Conservation (phyloP, 2,797 vertebrate species). For the Darevskia nairensis region DNA sequence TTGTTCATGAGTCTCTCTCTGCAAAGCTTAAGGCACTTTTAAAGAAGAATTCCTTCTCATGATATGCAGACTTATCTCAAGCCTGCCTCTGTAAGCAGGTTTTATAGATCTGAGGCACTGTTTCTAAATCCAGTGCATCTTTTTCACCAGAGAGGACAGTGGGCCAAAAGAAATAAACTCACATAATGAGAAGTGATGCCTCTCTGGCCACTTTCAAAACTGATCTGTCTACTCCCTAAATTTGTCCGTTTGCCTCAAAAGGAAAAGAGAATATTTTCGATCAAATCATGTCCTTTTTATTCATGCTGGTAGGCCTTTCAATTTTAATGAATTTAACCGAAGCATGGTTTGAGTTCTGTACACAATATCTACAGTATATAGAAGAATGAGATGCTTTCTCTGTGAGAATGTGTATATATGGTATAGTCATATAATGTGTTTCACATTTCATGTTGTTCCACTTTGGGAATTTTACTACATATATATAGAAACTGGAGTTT, state of each 20-base stretch:
- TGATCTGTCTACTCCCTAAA: too few relatives aligned
- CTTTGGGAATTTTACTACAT: constrained; percentile 78
- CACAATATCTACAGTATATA: constrained; percentile 45
- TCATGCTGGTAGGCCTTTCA: constrained; percentile 20
- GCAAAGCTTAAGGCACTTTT: not conserved
- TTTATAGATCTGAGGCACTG: not conserved
- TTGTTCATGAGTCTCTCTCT: not conserved
- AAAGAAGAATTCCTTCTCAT: not conserved
- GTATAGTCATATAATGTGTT: constrained; percentile 73
- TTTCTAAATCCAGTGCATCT: not conserved
- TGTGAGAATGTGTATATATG: constrained; percentile 65
- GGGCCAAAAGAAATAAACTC: not conserved
- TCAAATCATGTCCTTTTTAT: constrained; percentile 33
- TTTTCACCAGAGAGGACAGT: not conserved
- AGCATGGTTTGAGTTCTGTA: constrained; percentile 32
- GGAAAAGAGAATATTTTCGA: constrained; percentile 30
- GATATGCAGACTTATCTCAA: not conserved
- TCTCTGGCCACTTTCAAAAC: not conserved
- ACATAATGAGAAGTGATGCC: not conserved
- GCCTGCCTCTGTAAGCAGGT: not conserved
- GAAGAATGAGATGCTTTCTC: constrained; percentile 46
- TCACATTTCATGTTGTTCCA: constrained; percentile 79
- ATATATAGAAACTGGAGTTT: constrained; percentile 74
- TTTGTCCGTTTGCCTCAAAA: not conserved
- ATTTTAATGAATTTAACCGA: constrained; percentile 47